These are phyloP conservation scores for Meriones psammophilus DNA, from an alignment of 2,797 vertebrate genomes.

Conservation along the genomic window DNA sequence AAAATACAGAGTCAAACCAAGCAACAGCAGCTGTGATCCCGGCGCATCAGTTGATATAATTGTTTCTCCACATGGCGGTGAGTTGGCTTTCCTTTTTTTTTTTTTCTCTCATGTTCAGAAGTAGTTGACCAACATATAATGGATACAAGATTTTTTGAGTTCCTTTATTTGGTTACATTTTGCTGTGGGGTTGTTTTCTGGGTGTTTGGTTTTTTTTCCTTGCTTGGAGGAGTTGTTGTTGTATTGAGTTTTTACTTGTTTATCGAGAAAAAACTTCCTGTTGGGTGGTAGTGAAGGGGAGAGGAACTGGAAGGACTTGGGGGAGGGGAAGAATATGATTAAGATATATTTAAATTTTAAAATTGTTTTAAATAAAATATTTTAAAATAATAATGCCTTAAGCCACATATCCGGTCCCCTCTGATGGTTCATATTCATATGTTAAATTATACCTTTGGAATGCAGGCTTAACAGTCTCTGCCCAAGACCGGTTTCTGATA, in stretches of 20 bases:
- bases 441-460: constrained; percentile 61
- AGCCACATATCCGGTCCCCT: background rate
- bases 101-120: background rate
- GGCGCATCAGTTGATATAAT: constrained; percentile 95
- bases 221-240: background rate
- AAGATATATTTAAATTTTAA: background rate
- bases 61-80: constrained; percentile 96
- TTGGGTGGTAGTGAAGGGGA: too few species aligned
- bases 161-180: background rate
- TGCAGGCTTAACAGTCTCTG: constrained; percentile 94
- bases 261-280: background rate
- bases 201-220: background rate
- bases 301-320: background rate
- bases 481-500: constrained; percentile 96
- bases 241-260: background rate
- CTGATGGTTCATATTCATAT: constrained; percentile 9
- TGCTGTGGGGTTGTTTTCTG: background rate
- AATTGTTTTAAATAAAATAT: background rate
- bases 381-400: background rate
- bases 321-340: background rate
- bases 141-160: background rate
- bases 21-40: constrained; percentile 96
- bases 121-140: background rate
- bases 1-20: constrained; percentile 98
- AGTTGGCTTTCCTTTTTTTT: constrained; percentile 60